Evolutionary conservation across 2,888 invertebrate species (phyloP), one percentile per base, ranked within the genome.

Genomic region (Drosophila helvetica): DNA sequence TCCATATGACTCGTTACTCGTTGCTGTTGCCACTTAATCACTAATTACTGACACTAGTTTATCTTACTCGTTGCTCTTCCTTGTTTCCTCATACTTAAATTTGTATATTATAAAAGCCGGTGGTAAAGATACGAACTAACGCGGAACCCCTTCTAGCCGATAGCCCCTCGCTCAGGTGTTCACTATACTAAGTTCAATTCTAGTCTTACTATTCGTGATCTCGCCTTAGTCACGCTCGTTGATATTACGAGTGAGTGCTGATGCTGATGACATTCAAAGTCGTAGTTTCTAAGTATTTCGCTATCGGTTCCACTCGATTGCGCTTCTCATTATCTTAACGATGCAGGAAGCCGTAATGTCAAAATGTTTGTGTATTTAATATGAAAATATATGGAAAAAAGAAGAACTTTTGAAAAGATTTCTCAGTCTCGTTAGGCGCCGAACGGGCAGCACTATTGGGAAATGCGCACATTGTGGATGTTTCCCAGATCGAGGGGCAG

Each of bases 401-500:
- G 17, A 30, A 25, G 15, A 25, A 15, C 19, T 19, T 38, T 38
- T 38, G 15, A 38, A 33, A 15, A 6, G 6, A 38, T 18, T 22
- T 17, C 9, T 59, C 15, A 25, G 45, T 57, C 80, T 66, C 63
- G 54, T 52, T 51, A 19, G 25, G 19, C 38, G 2, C 12, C 19
- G 12, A n/a, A 38, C 17, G 9, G 7, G 3, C 7, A 6, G 22
- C 53, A n/a, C 15, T 70, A 82, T 15, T 52, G 30, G 9, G 57
- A 63, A 0, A 88, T 88, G 54, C 79, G 77, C 8, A 79, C 42
- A 45, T 84, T 88, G 3, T 64, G n/a, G 27, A 84, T 55, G 50
- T 86, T 85, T 45, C 88, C 85, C 25, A 88, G 59, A 0, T 67
- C 17, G 0, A 81, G 57, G 10, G 87, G 79, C 58, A 77, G n/a